Evolutionary conservation across 2,888 invertebrate species (phyloP).

Genomic region (Parelbella ahira): DNA sequence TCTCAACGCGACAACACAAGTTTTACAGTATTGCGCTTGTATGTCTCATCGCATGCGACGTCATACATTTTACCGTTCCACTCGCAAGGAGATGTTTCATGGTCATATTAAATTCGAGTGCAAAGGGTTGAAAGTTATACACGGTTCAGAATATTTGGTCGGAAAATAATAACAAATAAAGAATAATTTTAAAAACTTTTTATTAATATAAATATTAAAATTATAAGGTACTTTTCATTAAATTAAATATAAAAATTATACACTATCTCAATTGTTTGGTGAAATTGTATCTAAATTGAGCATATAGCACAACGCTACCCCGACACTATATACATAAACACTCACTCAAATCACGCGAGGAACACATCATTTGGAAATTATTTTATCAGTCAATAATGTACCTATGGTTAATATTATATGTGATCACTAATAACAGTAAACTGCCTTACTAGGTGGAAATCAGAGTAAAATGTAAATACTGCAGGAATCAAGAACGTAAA

Average conservation of each 20-base stretch:
- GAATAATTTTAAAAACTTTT: constrained; percentile 67
- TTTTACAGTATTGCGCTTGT: too few relatives aligned
- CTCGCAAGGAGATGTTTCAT: too few relatives aligned
- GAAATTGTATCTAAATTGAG: constrained; percentile 80
- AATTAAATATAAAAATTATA: constrained; percentile 77
- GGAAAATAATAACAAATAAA: too few relatives aligned
- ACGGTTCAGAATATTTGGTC: too few relatives aligned
- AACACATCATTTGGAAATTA: constrained; percentile 76
- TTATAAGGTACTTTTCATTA: constrained; percentile 79
- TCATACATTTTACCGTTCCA: too few relatives aligned
- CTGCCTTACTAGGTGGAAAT: constrained; percentile 72
- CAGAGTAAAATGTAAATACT: constrained; percentile 73
- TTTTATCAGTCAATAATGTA: constrained; percentile 77
- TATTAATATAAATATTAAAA: constrained; percentile 80
- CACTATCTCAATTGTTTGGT: constrained; percentile 78
- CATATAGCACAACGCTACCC: constrained; percentile 80
- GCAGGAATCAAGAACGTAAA: constrained; percentile 43
- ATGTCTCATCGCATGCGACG: too few relatives aligned
- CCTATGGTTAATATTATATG: constrained; percentile 62
- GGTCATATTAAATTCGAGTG: too few relatives aligned
- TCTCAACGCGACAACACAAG: too few relatives aligned
- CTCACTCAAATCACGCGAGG: constrained; percentile 70
- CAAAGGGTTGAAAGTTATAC: too few relatives aligned
- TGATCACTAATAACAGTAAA: constrained; percentile 73
- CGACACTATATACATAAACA: constrained; percentile 59